Percentiles rank a stretch among this genome's conserved stretches.
Evolutionary conservation across 2,888 invertebrate genomes (phyloP).

Genomic region (Acanthosepion esculentum): DNA sequence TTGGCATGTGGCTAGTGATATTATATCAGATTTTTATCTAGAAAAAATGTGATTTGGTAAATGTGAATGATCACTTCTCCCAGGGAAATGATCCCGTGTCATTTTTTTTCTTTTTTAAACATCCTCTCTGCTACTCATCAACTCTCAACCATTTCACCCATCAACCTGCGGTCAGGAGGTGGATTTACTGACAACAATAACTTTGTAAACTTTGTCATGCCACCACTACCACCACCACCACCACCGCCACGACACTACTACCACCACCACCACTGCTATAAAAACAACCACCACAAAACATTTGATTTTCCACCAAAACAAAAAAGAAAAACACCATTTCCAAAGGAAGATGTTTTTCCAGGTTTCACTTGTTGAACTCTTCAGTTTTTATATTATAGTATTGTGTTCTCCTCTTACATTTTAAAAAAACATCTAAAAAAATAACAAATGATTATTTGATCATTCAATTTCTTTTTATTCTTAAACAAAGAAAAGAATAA

Average conservation of each 20-base stretch:
- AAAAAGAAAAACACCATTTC: not conserved
- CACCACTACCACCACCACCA: not conserved
- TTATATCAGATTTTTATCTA: conserved; percentile 24
- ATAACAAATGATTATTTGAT: conserved; percentile 39
- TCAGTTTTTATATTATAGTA: conserved; percentile 43
- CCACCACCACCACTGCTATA: not conserved
- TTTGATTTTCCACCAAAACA: not conserved
- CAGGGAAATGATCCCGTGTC: not conserved
- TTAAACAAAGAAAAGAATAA: not conserved
- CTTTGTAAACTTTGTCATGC: not conserved
- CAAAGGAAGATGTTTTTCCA: not conserved
- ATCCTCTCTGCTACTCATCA: conserved; percentile 38
- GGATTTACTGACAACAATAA: not conserved
- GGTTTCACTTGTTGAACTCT: conserved; percentile 42
- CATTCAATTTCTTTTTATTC: conserved; percentile 45
- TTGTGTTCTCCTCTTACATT: conserved; percentile 42
- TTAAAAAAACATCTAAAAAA: not conserved
- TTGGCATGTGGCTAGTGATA: conserved; percentile 47
- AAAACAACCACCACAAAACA: conserved; percentile 13
- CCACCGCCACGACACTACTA: not conserved
- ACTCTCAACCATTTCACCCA: conserved; percentile 33
- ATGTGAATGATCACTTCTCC: conserved; percentile 2
- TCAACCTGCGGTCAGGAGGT: not conserved
- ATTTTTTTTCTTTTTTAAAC: conserved; percentile 40
- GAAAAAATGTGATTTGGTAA: conserved; percentile 43